Evolutionary conservation across 1,140 invertebrate genomes (phyloP).

Genomic region (Philopotamus ludificatus): DNA sequence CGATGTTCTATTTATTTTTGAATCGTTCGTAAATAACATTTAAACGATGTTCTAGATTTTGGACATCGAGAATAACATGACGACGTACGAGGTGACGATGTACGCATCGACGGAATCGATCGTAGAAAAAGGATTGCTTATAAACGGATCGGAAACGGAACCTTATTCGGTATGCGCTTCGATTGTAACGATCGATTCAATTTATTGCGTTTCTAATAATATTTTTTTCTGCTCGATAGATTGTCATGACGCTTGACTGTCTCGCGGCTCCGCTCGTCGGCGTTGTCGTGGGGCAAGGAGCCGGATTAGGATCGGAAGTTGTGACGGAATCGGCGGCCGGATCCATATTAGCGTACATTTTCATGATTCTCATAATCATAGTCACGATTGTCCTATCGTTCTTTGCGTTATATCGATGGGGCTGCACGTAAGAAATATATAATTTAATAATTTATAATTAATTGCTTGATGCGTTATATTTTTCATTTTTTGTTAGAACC

Average conservation of each 20-base stretch:
- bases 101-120: constrained; percentile 51
- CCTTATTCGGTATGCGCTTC: constrained; percentile 47
- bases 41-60: constrained; percentile 45
- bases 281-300: constrained; percentile 2
- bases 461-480: not conserved
- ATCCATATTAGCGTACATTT: too few species aligned
- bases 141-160: constrained; percentile 48
- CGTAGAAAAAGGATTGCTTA: constrained; percentile 42
- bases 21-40: not conserved
- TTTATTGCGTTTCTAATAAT: not conserved
- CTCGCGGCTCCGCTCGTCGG: constrained; percentile 7
- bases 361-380: not conserved
- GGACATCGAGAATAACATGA: constrained; percentile 47
- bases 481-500: constrained; percentile 21
- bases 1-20: not conserved
- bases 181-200: not conserved
- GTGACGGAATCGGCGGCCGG: not conserved
- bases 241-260: constrained; percentile 34
- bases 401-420: constrained; percentile 31
- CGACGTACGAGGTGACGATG: constrained; percentile 51
- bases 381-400: constrained; percentile 14
- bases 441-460: not conserved
- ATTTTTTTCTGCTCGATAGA: constrained; percentile 20
- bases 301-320: not conserved
- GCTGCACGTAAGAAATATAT: constrained; percentile 27